A percentile compares a stretch with the other conserved stretches of the same genome.
phyloP scores from a whole-genome alignment of 2,888 invertebrate genomes.

The Mimumesa dahlbomi region DNA sequence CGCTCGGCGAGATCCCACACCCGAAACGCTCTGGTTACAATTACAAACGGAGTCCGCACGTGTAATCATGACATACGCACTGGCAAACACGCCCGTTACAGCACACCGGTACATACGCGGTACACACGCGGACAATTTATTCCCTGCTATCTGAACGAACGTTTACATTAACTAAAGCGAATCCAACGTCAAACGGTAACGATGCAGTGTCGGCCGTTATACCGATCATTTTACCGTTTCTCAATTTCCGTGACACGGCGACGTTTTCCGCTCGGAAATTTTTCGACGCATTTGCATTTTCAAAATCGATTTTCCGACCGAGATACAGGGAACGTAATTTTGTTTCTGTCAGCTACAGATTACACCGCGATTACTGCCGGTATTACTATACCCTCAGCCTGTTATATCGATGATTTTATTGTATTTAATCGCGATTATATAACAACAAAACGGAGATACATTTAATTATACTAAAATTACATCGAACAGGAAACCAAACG shows the following conservation, averaged over 20 bases:
- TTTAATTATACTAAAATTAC: too few relatives aligned
- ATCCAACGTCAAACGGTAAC: conserved; percentile 40
- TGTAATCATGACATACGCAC: conserved; percentile 53
- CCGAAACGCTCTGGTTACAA: conserved; percentile 37
- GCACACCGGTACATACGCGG: background rate
- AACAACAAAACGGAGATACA: too few relatives aligned
- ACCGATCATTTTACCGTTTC: conserved; percentile 35
- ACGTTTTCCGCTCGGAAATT: background rate
- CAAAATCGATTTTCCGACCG: background rate
- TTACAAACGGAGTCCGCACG: conserved; percentile 28
- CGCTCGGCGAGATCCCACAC: background rate
- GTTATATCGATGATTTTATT: background rate
- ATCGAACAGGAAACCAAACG: too few relatives aligned
- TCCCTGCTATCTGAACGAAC: conserved; percentile 30
- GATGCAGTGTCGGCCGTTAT: conserved; percentile 11
- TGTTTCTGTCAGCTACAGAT: background rate
- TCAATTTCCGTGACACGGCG: conserved; percentile 3
- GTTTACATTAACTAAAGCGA: conserved; percentile 45
- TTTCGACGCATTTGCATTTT: background rate
- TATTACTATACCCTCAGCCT: too few relatives aligned
- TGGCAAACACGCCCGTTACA: conserved; percentile 51
- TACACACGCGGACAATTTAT: conserved; percentile 39
- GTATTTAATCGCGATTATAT: too few relatives aligned
- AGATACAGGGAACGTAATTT: background rate
- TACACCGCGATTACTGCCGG: background rate